A percentile compares a stretch with the other conserved stretches of the same genome.
These are phyloP conservation scores for Anomalospiza imberbis DNA, from an alignment of 2,797 vertebrate genomes.

Conservation along the genomic window DNA sequence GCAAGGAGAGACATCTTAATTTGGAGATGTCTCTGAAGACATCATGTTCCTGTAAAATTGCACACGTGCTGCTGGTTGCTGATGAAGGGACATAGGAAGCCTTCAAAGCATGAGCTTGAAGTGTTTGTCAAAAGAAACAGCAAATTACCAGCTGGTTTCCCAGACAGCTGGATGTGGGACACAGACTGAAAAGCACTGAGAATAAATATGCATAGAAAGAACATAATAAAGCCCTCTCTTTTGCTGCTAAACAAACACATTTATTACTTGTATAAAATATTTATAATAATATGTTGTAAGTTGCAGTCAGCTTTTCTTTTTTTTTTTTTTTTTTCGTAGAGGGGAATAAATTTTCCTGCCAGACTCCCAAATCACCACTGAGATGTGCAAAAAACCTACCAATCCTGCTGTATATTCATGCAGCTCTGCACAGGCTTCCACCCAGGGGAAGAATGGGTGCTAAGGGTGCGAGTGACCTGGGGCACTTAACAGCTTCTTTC, in stretches of 20 bases:
- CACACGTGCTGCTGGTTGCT: background rate
- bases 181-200: background rate
- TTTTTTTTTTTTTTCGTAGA: background rate
- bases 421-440: background rate
- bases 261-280: background rate
- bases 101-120: background rate
- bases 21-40: background rate
- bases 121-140: background rate
- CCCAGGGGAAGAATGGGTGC: background rate
- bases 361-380: background rate
- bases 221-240: background rate
- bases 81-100: background rate
- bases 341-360: background rate
- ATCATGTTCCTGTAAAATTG: background rate
- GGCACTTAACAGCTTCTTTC: conserved; percentile 4
- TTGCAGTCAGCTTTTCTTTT: background rate
- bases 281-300: background rate
- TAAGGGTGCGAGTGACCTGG: background rate
- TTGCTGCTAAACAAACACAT: background rate
- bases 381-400: background rate
- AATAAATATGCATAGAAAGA: background rate
- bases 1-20: background rate
- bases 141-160: conserved; percentile 16
- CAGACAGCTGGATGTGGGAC: background rate
- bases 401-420: background rate